A percentile compares a stretch with the other conserved stretches of the same genome.
These are phyloP conservation scores for Drosophila albomicans DNA, from an alignment of 1,140 invertebrate species.

Conservation along the genomic window DNA sequence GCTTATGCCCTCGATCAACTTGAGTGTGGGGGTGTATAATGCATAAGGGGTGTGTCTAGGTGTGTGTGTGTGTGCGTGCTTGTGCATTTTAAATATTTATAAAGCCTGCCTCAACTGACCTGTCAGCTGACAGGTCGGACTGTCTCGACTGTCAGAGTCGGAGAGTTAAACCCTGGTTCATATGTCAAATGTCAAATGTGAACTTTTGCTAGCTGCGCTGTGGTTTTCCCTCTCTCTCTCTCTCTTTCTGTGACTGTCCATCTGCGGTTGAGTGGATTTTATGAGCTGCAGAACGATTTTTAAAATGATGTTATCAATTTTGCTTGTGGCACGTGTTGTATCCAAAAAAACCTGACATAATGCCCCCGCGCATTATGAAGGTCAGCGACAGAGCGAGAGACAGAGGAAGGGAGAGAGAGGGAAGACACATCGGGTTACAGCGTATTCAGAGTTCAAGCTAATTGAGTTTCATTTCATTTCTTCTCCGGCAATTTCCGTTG, in stretches of 20 bases:
- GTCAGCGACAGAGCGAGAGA: background rate
- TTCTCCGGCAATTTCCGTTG: constrained; percentile 33
- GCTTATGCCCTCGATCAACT: constrained; percentile 21
- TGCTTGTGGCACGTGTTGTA: constrained; percentile 18
- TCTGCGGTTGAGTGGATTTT: constrained; percentile 7
- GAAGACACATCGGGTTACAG: background rate
- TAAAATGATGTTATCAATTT: constrained; percentile 33
- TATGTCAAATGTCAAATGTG: constrained; percentile 41
- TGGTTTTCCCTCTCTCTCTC: background rate
- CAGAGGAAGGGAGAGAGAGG: background rate
- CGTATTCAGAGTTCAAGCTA: constrained; percentile 34
- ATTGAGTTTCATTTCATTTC: constrained; percentile 39
- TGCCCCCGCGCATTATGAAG: constrained; percentile 21
- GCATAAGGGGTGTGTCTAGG: background rate
- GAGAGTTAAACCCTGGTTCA: constrained; percentile 24
- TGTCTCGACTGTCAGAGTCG: background rate
- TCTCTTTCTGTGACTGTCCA: background rate
- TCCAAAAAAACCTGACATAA: constrained; percentile 17
- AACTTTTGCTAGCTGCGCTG: constrained; percentile 31
- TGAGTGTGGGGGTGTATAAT: background rate
- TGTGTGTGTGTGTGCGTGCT: constrained; percentile 20
- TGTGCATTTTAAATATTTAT: constrained; percentile 35
- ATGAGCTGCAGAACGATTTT: constrained; percentile 15
- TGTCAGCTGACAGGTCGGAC: constrained; percentile 14
- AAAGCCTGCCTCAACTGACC: constrained; percentile 10